These are phyloP conservation scores for Synchiropus splendidus DNA, from an alignment of 2,113 vertebrate species.

Conservation along the genomic window DNA sequence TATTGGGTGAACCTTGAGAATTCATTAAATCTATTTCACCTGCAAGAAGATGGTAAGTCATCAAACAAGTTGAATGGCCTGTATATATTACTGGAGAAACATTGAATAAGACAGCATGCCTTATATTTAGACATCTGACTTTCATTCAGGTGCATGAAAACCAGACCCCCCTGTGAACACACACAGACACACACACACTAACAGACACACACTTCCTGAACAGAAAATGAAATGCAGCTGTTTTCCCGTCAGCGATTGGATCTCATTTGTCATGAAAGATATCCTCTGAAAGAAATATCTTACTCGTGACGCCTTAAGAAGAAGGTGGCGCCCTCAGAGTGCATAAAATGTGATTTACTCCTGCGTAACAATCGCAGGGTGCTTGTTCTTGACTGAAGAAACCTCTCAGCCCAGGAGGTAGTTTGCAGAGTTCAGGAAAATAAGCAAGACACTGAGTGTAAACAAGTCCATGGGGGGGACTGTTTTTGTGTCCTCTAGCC, in stretches of 20 bases:
- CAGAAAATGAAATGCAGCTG: constrained; percentile 59
- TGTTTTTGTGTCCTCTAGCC: constrained; percentile 53
- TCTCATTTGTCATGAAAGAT: constrained; percentile 43
- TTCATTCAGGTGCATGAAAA: constrained; percentile 31
- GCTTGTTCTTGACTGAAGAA: constrained; percentile 1
- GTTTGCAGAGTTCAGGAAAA: constrained; percentile 19
- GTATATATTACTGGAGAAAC: too few species aligned
- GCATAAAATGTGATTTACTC: not conserved
- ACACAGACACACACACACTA: constrained; percentile 6
- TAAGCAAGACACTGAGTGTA: constrained; percentile 37
- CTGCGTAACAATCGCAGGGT: not conserved
- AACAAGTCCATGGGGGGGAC: constrained; percentile 37
- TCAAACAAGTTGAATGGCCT: too few species aligned
- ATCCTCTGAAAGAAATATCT: constrained; percentile 29
- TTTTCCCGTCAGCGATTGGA: constrained; percentile 46
- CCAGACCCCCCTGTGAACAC: not conserved
- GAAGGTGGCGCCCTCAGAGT: not conserved
- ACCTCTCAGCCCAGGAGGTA: not conserved
- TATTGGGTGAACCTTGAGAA: too few species aligned
- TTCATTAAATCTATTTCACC: too few species aligned
- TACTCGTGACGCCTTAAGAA: constrained; percentile 13
- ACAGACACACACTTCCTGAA: constrained; percentile 38
- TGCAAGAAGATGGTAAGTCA: too few species aligned
- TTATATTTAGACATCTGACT: constrained; percentile 3
- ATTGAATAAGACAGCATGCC: too few species aligned